Evolutionary conservation across 2,888 invertebrate genomes (phyloP).

Genomic region (Ommatoiulus sabulosus): DNA sequence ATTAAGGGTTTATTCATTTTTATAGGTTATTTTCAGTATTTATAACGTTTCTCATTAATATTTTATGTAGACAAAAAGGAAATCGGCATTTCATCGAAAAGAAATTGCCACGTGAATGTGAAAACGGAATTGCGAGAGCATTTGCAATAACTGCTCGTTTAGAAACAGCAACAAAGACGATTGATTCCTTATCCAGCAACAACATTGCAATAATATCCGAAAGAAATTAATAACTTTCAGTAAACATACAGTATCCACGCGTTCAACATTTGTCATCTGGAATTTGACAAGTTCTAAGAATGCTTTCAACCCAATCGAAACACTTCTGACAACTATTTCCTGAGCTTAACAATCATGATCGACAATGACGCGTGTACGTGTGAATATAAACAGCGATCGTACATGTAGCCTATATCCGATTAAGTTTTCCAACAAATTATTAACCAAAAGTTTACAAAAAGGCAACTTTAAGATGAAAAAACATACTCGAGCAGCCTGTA

Average conservation of each 20-base stretch:
- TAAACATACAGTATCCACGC: background rate
- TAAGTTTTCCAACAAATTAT: too few species aligned
- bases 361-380: slow-evolving; percentile 22
- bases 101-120: background rate
- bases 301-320: background rate
- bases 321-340: background rate
- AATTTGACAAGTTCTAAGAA: slow-evolving; percentile 31
- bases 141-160: background rate
- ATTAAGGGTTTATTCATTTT: too few species aligned
- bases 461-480: too few species aligned
- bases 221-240: background rate
- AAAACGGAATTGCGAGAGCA: background rate
- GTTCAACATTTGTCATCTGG: background rate
- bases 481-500: background rate
- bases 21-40: too few species aligned
- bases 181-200: background rate
- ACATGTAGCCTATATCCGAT: too few species aligned
- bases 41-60: too few species aligned
- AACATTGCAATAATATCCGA: slow-evolving; percentile 14
- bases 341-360: background rate
- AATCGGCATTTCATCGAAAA: background rate
- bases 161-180: background rate
- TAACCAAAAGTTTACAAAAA: too few species aligned
- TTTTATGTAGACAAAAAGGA: too few species aligned
- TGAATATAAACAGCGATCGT: background rate